Percentiles rank a stretch among this genome's conserved stretches.
These are phyloP conservation scores for Enoplolaimus lenunculus DNA, from an alignment of 2,888 invertebrate species.

Conservation along the genomic window DNA sequence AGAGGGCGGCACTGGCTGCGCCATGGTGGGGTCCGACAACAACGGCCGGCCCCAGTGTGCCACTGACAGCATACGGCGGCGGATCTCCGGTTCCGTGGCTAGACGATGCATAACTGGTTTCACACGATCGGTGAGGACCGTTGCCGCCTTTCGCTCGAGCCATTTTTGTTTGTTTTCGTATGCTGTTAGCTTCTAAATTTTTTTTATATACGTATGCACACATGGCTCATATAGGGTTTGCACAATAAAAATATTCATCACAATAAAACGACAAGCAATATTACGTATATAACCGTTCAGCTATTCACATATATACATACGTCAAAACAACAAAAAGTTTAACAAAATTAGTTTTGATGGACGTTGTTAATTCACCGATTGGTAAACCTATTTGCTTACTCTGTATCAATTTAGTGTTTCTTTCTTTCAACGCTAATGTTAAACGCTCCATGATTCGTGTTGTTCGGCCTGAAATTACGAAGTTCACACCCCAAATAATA, in stretches of 20 bases:
- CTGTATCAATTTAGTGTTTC: slow-evolving; percentile 37
- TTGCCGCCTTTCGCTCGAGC: background rate
- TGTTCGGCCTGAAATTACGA: slow-evolving; percentile 28
- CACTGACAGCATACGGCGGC: background rate
- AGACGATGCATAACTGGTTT: background rate
- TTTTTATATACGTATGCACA: no score
- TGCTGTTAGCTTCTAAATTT: slow-evolving; percentile 13
- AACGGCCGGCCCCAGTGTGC: background rate
- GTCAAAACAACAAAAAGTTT: no score
- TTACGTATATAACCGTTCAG: no score
- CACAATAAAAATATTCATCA: no score
- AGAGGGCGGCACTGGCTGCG: background rate
- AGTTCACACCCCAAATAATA: no score
- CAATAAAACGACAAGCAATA: background rate
- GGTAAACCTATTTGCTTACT: no score
- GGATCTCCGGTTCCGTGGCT: background rate
- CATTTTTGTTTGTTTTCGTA: slow-evolving; percentile 13
- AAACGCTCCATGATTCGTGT: slow-evolving; percentile 35
- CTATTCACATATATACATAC: no score
- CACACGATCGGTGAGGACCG: background rate
- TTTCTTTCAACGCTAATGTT: slow-evolving; percentile 35
- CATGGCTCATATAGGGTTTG: no score
- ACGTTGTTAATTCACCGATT: no score
- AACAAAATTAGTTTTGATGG: no score
- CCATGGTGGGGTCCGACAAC: background rate